Percentiles rank a stretch among this genome's conserved stretches.
Evolutionary conservation across 2,113 vertebrate species (phyloP).

Genomic region (Pterocles burchelli): DNA sequence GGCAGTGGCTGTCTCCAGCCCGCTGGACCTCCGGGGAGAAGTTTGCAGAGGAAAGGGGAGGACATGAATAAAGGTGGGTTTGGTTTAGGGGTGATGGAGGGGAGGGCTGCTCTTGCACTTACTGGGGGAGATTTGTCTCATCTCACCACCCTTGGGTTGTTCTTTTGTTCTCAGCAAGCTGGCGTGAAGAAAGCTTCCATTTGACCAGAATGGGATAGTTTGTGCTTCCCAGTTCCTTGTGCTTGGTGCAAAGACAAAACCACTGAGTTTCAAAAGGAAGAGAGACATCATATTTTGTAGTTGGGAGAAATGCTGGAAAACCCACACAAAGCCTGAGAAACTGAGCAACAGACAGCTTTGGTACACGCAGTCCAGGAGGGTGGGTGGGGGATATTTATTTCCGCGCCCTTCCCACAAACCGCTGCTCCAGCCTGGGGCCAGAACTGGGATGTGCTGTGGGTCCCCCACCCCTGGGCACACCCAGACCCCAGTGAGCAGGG

Average conservation of each 20-base stretch:
- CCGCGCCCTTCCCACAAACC: not conserved
- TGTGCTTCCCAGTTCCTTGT: not conserved
- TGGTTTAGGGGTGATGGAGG: not conserved
- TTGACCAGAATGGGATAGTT: not conserved
- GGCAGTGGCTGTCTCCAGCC: not conserved
- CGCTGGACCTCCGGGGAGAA: not conserved
- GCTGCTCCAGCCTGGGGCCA: not conserved
- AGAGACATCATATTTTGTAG: not conserved
- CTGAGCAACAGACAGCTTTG: not conserved
- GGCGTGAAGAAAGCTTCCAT: not conserved
- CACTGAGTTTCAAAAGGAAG: not conserved
- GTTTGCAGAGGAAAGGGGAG: not conserved
- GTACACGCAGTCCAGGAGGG: not conserved
- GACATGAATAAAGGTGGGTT: not conserved
- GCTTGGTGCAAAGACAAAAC: not conserved
- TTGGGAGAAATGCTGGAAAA: conserved; percentile 14
- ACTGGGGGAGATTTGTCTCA: not conserved
- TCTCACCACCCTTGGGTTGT: not conserved
- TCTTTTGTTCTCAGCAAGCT: not conserved
- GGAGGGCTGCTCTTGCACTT: not conserved
- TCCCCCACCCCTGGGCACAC: not conserved
- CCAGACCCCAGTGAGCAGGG: not conserved
- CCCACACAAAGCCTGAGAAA: conserved; percentile 39
- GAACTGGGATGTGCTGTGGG: rapidly evolving
- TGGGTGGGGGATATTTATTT: not conserved